Conservation (phyloP, 2,797 vertebrate genomes). For the Arctocebus calabarensis region DNA sequence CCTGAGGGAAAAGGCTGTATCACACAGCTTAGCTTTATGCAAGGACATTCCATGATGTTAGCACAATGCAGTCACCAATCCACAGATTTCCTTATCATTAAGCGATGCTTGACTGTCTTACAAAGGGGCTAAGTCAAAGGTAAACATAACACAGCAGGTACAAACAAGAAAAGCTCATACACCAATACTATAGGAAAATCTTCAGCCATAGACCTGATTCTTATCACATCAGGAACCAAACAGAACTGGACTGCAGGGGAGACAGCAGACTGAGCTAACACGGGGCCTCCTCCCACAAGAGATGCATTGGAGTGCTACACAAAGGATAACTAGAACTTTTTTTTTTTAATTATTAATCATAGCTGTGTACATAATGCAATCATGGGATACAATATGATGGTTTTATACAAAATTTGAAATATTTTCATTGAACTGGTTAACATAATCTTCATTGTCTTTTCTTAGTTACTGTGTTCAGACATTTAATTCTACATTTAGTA, state of each 20-base stretch:
- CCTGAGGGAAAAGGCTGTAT: background rate
- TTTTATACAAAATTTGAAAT: too few species aligned
- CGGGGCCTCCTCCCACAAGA: background rate
- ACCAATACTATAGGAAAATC: background rate
- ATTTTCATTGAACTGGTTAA: too few species aligned
- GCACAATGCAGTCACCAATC: background rate
- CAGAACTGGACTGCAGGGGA: background rate
- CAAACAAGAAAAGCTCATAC: background rate
- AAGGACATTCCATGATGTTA: background rate
- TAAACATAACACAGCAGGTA: background rate
- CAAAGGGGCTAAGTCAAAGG: background rate
- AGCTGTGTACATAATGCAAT: too few species aligned
- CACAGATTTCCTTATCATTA: background rate
- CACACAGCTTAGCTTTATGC: background rate
- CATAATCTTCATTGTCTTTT: too few species aligned
- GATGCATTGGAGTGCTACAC: background rate
- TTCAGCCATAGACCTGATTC: background rate
- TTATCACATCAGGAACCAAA: background rate
- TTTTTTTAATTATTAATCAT: too few species aligned
- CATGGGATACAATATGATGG: too few species aligned
- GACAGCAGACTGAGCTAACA: background rate
- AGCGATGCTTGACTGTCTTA: background rate
- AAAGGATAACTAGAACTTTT: background rate
- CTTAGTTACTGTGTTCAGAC: too few species aligned
- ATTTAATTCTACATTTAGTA: too few species aligned